phyloP scores from a whole-genome alignment of 1,140 invertebrate genomes.

The Nomia melanderi region DNA sequence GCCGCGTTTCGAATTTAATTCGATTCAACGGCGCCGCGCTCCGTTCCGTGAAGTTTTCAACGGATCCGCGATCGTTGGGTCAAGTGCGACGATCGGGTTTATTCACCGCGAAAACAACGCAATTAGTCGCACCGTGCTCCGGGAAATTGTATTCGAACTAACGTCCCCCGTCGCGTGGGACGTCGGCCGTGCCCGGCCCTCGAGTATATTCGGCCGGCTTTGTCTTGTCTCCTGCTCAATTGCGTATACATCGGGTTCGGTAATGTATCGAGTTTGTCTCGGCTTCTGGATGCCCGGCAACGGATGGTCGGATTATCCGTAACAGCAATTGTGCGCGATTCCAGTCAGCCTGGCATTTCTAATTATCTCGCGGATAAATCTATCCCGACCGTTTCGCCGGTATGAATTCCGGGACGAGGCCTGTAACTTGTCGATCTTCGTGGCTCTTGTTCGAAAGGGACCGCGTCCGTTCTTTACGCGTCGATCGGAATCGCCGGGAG shows the following conservation, averaged over 20 bases:
- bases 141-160: conserved; percentile 37
- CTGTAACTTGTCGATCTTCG: background rate
- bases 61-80: background rate
- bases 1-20: background rate
- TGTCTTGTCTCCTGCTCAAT: conserved; percentile 44
- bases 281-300: conserved; percentile 30
- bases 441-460: too few relatives aligned
- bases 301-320: conserved; percentile 49
- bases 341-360: conserved; percentile 37
- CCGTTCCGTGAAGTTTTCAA: background rate
- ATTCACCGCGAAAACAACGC: conserved; percentile 5
- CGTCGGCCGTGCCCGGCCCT: conserved; percentile 4
- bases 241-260: conserved; percentile 39
- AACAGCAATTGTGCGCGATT: conserved; percentile 43
- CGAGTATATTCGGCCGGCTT: conserved; percentile 35
- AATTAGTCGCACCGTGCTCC: background rate
- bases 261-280: conserved; percentile 52
- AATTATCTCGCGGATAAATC: conserved; percentile 50
- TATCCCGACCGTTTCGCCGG: conserved; percentile 5
- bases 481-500: too few relatives aligned
- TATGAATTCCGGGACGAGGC: background rate
- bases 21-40: background rate
- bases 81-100: background rate
- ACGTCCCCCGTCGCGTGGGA: conserved; percentile 13
- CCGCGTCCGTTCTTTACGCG: too few relatives aligned